These are phyloP conservation scores for Podarcis muralis DNA, from an alignment of 2,113 vertebrate species.

Conservation along the genomic window DNA sequence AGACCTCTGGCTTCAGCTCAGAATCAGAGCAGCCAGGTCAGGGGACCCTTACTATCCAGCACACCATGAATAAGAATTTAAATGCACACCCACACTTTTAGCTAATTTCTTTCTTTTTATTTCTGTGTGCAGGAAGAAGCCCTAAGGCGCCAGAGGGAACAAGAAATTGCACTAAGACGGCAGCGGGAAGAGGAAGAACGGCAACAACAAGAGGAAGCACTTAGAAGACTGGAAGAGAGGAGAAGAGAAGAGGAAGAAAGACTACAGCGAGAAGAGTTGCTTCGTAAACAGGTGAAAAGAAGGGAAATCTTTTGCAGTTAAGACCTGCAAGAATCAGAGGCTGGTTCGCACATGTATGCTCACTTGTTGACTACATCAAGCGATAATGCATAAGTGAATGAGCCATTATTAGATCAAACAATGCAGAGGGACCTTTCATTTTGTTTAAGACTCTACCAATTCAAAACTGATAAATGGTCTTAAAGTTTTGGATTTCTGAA, in stretches of 20 bases:
- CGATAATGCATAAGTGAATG: background rate
- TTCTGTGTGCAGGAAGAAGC: constrained; percentile 78
- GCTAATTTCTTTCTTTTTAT: background rate
- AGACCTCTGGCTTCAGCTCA: background rate
- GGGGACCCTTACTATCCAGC: background rate
- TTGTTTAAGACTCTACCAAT: background rate
- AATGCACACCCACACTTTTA: background rate
- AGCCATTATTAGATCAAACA: background rate
- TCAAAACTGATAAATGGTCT: background rate
- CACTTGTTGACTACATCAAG: background rate
- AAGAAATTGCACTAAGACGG: constrained; percentile 90
- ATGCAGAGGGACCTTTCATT: background rate
- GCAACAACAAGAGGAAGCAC: constrained; percentile 90
- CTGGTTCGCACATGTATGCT: background rate
- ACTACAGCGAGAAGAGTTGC: constrained; percentile 88
- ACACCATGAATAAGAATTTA: background rate
- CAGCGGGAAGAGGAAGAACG: constrained; percentile 94
- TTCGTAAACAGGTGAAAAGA: constrained; percentile 89
- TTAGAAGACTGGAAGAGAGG: constrained; percentile 88
- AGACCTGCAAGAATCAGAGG: background rate
- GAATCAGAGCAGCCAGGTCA: background rate
- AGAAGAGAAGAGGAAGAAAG: constrained; percentile 93
- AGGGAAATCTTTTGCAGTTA: background rate
- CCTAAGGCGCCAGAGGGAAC: constrained; percentile 76
- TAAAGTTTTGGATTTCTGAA: background rate